Percentiles rank a stretch among this genome's conserved stretches.
Conservation (phyloP, 2,888 invertebrate species). For the Heliconius aoede region DNA sequence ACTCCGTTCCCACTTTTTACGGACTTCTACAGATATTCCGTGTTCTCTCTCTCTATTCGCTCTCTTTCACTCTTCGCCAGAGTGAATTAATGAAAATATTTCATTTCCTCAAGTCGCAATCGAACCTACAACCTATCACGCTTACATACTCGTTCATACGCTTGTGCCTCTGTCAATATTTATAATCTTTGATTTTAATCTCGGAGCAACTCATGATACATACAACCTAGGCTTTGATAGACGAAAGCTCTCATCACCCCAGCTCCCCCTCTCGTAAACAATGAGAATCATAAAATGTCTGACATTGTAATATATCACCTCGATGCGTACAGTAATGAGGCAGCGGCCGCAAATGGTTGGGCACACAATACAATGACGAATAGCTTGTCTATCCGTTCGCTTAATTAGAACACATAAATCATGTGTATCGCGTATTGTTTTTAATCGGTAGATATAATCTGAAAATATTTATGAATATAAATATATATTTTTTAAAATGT, state of each 20-base stretch:
- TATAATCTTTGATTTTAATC: not conserved
- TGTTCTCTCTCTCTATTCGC: too few species aligned
- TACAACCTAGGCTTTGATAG: not conserved
- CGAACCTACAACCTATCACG: too few species aligned
- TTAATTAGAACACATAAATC: constrained; percentile 23
- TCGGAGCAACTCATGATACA: not conserved
- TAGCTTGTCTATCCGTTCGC: constrained; percentile 27
- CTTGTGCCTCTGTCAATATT: too few species aligned
- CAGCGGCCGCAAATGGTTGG: constrained; percentile 31
- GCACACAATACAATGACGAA: constrained; percentile 38
- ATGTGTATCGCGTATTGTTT: constrained; percentile 5
- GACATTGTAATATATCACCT: constrained; percentile 30
- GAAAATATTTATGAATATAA: not conserved
- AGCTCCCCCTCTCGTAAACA: constrained; percentile 12
- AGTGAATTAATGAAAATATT: too few species aligned
- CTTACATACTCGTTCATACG: too few species aligned
- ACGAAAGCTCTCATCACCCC: constrained; percentile 11
- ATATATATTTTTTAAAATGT: not conserved
- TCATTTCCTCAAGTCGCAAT: too few species aligned
- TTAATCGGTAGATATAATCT: constrained; percentile 2
- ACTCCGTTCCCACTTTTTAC: too few species aligned
- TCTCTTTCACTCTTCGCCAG: too few species aligned
- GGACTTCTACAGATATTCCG: too few species aligned
- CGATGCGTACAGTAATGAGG: constrained; percentile 36
- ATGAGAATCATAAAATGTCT: constrained; percentile 24